phyloP scores from a whole-genome alignment of 2,113 vertebrate species.

The Lepisosteus osseus region DNA sequence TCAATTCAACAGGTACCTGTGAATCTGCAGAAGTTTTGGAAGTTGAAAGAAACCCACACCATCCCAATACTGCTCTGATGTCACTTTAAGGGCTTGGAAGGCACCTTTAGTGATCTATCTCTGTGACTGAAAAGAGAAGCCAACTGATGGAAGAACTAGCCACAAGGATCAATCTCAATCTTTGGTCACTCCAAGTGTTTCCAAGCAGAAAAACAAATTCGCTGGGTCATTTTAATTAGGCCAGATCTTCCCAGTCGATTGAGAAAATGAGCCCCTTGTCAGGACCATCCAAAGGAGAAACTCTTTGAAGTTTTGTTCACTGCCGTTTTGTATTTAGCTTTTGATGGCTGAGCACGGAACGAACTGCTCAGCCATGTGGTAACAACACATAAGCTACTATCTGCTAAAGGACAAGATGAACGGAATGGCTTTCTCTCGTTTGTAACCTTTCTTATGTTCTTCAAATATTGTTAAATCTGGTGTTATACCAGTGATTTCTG shows the following conservation, averaged over 20 bases:
- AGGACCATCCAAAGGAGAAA: no score
- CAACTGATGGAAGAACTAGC: no score
- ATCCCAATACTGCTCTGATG: constrained; percentile 51
- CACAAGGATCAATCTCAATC: neutral
- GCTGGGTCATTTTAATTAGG: constrained; percentile 53
- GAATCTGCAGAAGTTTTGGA: constrained; percentile 50
- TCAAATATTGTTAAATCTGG: no score
- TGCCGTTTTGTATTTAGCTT: no score
- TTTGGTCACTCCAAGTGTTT: neutral
- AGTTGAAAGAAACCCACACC: constrained; percentile 39
- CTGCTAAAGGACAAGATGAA: no score
- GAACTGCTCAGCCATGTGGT: no score
- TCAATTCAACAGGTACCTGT: constrained; percentile 44
- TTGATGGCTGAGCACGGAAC: no score
- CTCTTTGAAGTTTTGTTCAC: no score
- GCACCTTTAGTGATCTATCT: constrained; percentile 44
- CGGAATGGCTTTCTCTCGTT: no score
- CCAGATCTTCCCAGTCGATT: neutral
- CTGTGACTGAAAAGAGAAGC: constrained; percentile 15
- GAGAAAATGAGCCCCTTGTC: neutral
- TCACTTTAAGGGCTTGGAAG: constrained; percentile 51
- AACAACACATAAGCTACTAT: no score
- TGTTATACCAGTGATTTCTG: no score
- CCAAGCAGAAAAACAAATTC: constrained; percentile 35
- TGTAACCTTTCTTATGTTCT: no score